Evolutionary conservation across 2,113 vertebrate genomes (phyloP).

Genomic region (Pheucticus melanocephalus): DNA sequence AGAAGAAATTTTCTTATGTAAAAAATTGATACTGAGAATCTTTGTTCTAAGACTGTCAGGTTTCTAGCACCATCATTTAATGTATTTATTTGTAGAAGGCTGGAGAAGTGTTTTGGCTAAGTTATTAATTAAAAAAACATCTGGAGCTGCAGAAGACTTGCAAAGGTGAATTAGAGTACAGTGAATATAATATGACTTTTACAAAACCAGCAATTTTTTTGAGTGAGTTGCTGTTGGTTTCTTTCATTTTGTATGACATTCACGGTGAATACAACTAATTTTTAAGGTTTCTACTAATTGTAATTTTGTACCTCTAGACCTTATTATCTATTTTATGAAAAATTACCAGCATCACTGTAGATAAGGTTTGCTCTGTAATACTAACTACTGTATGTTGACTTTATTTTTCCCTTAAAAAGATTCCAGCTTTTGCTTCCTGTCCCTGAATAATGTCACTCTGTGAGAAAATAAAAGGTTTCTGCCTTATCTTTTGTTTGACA

Average conservation of each 20-base stretch:
- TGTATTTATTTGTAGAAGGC: neutral
- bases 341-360: fast-evolving
- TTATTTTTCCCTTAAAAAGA: neutral
- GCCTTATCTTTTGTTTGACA: constrained; percentile 71
- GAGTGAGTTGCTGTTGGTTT: neutral
- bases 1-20: neutral
- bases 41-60: neutral
- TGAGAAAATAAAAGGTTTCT: constrained; percentile 66
- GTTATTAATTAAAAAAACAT: neutral
- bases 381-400: neutral
- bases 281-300: neutral
- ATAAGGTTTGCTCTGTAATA: neutral
- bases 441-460: constrained; percentile 49
- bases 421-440: constrained; percentile 58
- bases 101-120: neutral
- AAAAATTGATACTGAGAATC: neutral
- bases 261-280: neutral
- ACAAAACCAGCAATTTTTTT: neutral
- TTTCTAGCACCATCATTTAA: neutral
- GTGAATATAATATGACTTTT: neutral
- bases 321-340: neutral
- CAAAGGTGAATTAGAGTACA: neutral
- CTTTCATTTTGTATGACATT: neutral
- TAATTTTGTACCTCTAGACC: neutral
- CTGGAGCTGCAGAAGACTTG: neutral